Percentiles rank a stretch among this genome's conserved stretches.
Conservation (phyloP, 2,797 vertebrate species). For the Sternarchorhynchus goeldii region DNA sequence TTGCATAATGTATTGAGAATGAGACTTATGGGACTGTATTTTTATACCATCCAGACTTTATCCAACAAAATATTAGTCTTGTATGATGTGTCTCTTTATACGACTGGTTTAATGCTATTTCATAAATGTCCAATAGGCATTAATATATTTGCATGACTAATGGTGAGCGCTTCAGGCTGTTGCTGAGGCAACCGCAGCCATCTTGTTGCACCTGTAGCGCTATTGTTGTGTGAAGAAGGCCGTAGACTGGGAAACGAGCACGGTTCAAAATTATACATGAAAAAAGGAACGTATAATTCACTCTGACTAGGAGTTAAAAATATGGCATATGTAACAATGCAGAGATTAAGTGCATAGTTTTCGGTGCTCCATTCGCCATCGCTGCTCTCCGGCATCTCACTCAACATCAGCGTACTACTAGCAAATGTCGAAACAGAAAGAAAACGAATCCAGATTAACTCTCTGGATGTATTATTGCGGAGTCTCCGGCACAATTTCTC, state of each 20-base stretch:
- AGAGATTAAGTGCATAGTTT: neutral
- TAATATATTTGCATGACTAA: slow-evolving; percentile 38
- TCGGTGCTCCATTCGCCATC: too few relatives aligned
- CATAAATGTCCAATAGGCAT: slow-evolving; percentile 35
- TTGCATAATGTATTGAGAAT: neutral
- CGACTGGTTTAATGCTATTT: slow-evolving; percentile 21
- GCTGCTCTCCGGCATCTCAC: too few relatives aligned
- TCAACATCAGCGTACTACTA: neutral
- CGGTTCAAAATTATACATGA: neutral
- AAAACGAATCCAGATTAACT: neutral
- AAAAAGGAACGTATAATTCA: slow-evolving; percentile 1
- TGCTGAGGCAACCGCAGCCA: slow-evolving; percentile 36
- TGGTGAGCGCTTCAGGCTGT: slow-evolving; percentile 37
- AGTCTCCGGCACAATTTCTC: slow-evolving; percentile 19
- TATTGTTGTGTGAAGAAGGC: slow-evolving; percentile 6
- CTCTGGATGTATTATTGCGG: neutral
- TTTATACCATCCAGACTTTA: neutral
- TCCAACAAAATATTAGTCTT: neutral
- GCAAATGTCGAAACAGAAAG: neutral
- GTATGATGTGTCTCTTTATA: neutral
- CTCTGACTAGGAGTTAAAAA: neutral
- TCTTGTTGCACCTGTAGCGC: slow-evolving; percentile 48
- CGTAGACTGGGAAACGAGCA: neutral
- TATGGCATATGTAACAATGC: neutral
- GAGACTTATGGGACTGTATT: neutral